phyloP scores from a whole-genome alignment of 1,140 invertebrate genomes.

The Himalopsyche phryganea region DNA sequence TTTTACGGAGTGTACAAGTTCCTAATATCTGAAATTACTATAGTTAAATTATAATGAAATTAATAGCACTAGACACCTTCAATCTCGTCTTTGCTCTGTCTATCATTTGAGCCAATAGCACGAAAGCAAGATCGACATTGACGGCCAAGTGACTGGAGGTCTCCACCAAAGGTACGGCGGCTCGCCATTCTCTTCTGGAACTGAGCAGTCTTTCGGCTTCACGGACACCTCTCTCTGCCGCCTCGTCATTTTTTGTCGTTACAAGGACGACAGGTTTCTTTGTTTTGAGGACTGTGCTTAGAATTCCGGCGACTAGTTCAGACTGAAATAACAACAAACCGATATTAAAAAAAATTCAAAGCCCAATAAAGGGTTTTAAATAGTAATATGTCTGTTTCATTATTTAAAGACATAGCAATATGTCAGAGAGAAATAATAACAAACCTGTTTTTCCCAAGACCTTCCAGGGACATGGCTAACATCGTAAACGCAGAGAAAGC shows the following conservation, averaged over 20 bases:
- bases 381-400: no score
- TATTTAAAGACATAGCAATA: no score
- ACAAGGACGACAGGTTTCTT: slow-evolving; percentile 95
- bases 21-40: no score
- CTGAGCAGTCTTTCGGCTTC: slow-evolving; percentile 83
- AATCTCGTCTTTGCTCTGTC: slow-evolving; percentile 66
- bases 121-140: slow-evolving; percentile 92
- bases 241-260: slow-evolving; percentile 95
- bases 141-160: slow-evolving; percentile 96
- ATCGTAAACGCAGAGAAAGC: slow-evolving; percentile 95
- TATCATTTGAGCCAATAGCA: slow-evolving; percentile 88
- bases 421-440: no score
- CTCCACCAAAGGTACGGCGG: slow-evolving; percentile 84
- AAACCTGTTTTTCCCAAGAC: slow-evolving; percentile 80
- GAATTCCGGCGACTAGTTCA: slow-evolving; percentile 76
- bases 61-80: no score
- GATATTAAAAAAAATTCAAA: neutral
- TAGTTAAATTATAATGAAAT: no score
- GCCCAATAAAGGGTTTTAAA: no score
- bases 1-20: no score
- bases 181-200: slow-evolving; percentile 88
- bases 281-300: slow-evolving; percentile 82
- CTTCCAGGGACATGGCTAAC: slow-evolving; percentile 89
- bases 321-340: slow-evolving; percentile 39
- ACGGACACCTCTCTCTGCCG: slow-evolving; percentile 79